phyloP scores from a whole-genome alignment of 2,113 vertebrate genomes.

The human region GRCh38 chr4:61082501-61083000 shows the following conservation, averaged over 20 bases:
- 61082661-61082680: not conserved
- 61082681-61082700: not conserved
- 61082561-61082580: not conserved
- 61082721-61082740: not conserved
- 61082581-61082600: not conserved
- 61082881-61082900: not conserved
- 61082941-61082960: not conserved
- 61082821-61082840: not conserved
- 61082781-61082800: not conserved
- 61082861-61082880: not conserved
- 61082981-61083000: not conserved
- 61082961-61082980: not conserved
- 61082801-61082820: not conserved
- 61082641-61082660: not conserved
- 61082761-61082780: not conserved
- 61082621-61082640: not conserved
- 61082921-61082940: not conserved
- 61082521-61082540: not conserved
- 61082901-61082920: not conserved
- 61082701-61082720: not conserved
- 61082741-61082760: not conserved
- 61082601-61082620: not conserved
- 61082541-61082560: not conserved
- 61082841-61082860: not conserved
- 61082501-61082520: not conserved